A percentile compares a stretch with the other conserved stretches of the same genome.
These are phyloP conservation scores for Pyralis farinalis DNA, from an alignment of 2,888 invertebrate species.

Conservation along the genomic window DNA sequence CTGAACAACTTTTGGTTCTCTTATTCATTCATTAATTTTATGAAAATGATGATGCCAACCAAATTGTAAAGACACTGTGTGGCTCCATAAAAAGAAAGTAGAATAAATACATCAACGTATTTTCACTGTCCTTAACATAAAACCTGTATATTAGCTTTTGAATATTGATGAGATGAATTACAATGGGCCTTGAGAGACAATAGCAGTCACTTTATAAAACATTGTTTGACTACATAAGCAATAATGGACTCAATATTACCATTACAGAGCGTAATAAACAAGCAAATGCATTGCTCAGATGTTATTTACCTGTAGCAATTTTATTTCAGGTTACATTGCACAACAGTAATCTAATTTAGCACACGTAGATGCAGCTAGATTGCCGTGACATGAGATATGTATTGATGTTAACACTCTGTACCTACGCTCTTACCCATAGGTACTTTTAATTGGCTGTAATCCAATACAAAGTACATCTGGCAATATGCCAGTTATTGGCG, in stretches of 20 bases:
- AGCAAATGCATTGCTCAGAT: neutral
- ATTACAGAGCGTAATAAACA: neutral
- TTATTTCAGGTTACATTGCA: slow-evolving; percentile 39
- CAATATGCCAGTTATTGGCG: slow-evolving; percentile 65
- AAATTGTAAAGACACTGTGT: no score
- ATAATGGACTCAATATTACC: neutral
- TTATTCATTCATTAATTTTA: no score
- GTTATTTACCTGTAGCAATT: slow-evolving; percentile 17
- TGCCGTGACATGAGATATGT: slow-evolving; percentile 60
- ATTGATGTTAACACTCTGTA: slow-evolving; percentile 56
- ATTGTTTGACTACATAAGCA: neutral
- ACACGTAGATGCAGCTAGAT: slow-evolving; percentile 59
- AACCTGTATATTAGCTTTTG: no score
- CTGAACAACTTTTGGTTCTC: no score
- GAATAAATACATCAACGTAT: no score
- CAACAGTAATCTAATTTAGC: slow-evolving; percentile 56
- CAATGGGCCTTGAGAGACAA: neutral
- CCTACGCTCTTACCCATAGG: slow-evolving; percentile 48
- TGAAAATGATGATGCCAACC: no score
- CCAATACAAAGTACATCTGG: slow-evolving; percentile 79
- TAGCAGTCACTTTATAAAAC: neutral
- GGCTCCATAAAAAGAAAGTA: no score
- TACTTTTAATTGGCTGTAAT: slow-evolving; percentile 79
- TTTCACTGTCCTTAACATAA: no score
- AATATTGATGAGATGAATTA: slow-evolving; percentile 18